Percentiles rank a stretch among this genome's conserved stretches.
Conservation (phyloP, 2,113 vertebrate species). For the Pangasianodon gigas region DNA sequence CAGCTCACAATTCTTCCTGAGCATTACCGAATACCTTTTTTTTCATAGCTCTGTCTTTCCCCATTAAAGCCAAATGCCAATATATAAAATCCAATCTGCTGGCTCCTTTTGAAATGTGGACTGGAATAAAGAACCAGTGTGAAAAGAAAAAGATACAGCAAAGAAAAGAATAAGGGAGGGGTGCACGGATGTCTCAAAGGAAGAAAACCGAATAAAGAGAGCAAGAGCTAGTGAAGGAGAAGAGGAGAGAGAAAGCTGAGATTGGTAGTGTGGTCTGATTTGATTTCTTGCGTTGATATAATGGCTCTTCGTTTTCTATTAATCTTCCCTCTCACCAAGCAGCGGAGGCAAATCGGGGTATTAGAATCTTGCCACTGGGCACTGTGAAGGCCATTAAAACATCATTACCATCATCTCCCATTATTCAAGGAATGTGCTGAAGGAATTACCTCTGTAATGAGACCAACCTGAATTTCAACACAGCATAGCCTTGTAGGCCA, state of each 20-base stretch:
- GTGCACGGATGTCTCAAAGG: constrained; percentile 34
- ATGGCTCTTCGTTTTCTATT: constrained; percentile 72
- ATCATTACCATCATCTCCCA: constrained; percentile 75
- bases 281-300: constrained; percentile 72
- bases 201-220: constrained; percentile 35
- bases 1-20: background rate
- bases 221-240: constrained; percentile 14
- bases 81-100: constrained; percentile 64
- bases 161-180: constrained; percentile 1
- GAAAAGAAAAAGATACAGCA: constrained; percentile 48
- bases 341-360: constrained; percentile 66
- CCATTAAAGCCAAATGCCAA: constrained; percentile 60
- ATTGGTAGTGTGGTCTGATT: constrained; percentile 68
- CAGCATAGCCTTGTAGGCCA: constrained; percentile 40
- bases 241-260: constrained; percentile 41
- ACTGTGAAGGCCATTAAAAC: constrained; percentile 74
- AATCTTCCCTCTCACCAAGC: constrained; percentile 68
- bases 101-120: constrained; percentile 63
- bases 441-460: constrained; percentile 78
- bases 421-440: constrained; percentile 68
- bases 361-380: constrained; percentile 75
- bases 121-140: constrained; percentile 56
- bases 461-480: constrained; percentile 70
- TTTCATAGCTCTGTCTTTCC: constrained; percentile 45
- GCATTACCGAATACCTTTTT: background rate